Evolutionary conservation across 1,140 invertebrate species (phyloP), one percentile per base, ranked within the genome.

Genomic region (Formica exsecta): DNA sequence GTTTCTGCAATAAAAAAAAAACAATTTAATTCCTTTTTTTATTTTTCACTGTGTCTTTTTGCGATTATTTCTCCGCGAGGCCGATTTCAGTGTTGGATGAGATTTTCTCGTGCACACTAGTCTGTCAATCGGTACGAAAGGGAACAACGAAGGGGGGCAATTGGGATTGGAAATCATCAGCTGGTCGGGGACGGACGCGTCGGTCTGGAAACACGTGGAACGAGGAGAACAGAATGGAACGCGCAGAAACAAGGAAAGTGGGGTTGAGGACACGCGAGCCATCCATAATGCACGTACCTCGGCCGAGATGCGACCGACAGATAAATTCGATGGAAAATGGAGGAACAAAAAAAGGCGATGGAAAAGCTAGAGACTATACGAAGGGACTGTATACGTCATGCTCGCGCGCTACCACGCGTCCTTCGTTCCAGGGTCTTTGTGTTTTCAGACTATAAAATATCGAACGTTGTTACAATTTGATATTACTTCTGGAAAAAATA

Each of bases 281-380:
- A 94, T 94, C 92, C 92, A 94, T 95, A 94, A 95, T 94, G 93
- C 92, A 94, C 91, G 66, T 89, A 86, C 89, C 87, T 90, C 81
- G 79, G 51, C 79, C 70, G 86, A 93, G 94, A 94, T 95, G 91
- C 91, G 86, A 86, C 88, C 85, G 83, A 87, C 83, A 94, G 94
- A 95, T 95, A 94, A 94, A 91, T 92, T 66, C 85, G 81, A 91
- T 90, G 62, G 87, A 91, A 92, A 92, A 89, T 74, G 79, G 76
- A 77, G 41, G 85, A 80, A 91, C 76, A 85, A 89, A 87, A 85
- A 70, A 64, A 87, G 71, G 57, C 73, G 36, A 86, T 73, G 79
- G 65, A 89, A 86, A 86, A 90, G 83, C 66, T 77, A 85, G 81
- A 85, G 85, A 83, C 65, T 73, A 32, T 32, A 57, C 54, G 75